Percentiles rank a stretch among this genome's conserved stretches.
Conservation (phyloP, 2,113 vertebrate genomes). For the Amia ocellicauda region DNA sequence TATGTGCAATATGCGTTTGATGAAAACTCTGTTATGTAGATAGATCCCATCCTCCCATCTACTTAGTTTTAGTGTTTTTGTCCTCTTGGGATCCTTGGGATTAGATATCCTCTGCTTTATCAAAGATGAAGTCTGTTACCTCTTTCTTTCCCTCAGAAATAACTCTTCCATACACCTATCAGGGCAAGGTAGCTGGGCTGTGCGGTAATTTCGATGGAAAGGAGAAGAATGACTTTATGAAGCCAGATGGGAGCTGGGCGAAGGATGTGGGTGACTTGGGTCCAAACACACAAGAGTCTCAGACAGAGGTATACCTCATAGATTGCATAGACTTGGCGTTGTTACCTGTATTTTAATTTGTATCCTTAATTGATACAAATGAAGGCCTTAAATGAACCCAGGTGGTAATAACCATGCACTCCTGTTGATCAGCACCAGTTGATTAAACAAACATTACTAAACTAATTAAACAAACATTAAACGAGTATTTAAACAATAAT, state of each 20-base stretch:
- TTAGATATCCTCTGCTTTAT: too few species aligned
- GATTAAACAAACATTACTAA: not conserved
- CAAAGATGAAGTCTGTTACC: too few species aligned
- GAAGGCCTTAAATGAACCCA: not conserved
- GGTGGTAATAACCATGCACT: not conserved
- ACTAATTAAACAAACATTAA: not conserved
- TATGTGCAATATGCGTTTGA: too few species aligned
- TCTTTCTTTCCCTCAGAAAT: constrained; percentile 57
- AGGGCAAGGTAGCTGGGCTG: constrained; percentile 63
- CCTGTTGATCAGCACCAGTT: not conserved
- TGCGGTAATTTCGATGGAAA: constrained; percentile 74
- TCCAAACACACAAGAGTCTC: constrained; percentile 34
- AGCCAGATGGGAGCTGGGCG: constrained; percentile 57
- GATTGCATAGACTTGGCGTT: not conserved
- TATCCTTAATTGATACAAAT: not conserved
- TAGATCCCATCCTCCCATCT: not conserved
- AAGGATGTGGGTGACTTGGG: constrained; percentile 54
- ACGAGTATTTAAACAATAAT: too few species aligned
- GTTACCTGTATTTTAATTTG: not conserved
- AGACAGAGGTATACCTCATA: not conserved
- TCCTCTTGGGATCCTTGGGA: too few species aligned
- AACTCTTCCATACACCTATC: constrained; percentile 61
- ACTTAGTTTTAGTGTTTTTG: not conserved
- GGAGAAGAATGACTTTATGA: constrained; percentile 63
- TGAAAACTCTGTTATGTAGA: too few species aligned